Base-by-base conservation (phyloP, 2,888 invertebrate species). In the Diplazon laetatorius region DNA sequence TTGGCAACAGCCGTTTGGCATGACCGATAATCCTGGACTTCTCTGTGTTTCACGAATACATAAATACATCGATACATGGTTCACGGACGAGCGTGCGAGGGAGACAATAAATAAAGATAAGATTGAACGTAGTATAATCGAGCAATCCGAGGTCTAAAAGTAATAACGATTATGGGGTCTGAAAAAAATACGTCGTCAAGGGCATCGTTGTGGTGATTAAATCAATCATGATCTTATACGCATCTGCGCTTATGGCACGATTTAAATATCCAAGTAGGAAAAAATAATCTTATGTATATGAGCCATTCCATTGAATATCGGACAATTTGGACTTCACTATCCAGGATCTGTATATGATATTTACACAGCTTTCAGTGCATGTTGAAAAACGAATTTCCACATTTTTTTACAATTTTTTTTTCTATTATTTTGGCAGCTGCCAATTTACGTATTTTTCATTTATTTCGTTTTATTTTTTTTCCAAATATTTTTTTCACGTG, bases 31-130 rank as follows among this genome's bases (percentile, higher is more conserved):
- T 69, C 35, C 12, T 59, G 30, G 50, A 14, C 20, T 52, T 35
- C 59, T 50, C 39, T 59, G 30, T 5, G 16, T 50, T 48, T 10
- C 35, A 39, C 39, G 22, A 48, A 48, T 46, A 70, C 22, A 72
- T 60, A 60, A 46, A 77, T 66, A 52, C 63, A 65, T 22, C 50
- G 39, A 71, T 68, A 68, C 52, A 63, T 55, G 55, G 14, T 57
- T 57, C 46, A 52, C 22, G n/a, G 30, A 60, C 37, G 52, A 63
- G 60, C 25, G 65, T 55, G n/a, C 44, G 62, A 22, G 52, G 20
- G n/a, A n/a, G n/a, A 78, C 18, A 68, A 74, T 48, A 74, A 69
- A 63, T 68, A 59, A 60, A 77, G 16, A 48, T 59, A 50, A 73
- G 69, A 57, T 60, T 6, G 22, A 2, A 50, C 22, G 48, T 39